Evolutionary conservation across 2,888 invertebrate genomes (phyloP), one percentile per base, ranked within the genome.

Genomic region (Syritta pipiens): DNA sequence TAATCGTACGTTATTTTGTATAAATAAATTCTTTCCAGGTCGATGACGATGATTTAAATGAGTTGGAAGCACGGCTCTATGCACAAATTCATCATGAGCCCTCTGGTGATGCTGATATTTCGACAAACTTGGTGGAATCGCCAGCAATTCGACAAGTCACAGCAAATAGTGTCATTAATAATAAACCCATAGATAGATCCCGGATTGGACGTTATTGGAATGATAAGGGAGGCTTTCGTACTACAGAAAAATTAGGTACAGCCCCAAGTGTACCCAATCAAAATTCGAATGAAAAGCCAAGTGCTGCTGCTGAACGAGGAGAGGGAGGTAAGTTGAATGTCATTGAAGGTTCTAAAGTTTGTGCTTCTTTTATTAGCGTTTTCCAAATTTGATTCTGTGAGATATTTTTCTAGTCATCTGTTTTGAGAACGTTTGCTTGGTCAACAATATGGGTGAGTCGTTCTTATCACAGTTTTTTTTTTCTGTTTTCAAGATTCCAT

Each of bases 61-160:
- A 89, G 48, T 67, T 89, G 62, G 89, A 89, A 69, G 84, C 87
- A 37, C 85, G 85, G 74, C 84, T 89, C 2, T 89, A 89, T 76
- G 85, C 84, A n/a, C 85, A 86, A 67, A 84, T 88, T 55, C 88
- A 88, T 75, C 88, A 89, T 82, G 86, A 85, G 57, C 46, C 82
- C 2, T 59, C 68, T 35, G 77, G 57, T 40, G 65, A 65, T 68
- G 82, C 82, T 46, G 68, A 59, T 22, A 22, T 59, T 28, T 35
- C 67, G 12, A 28, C 49, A n/a, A 28, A 30, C 12, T 57, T 60
- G 10, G 32, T 72, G 30, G 51, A 67, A 51, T 12, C 37, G n/a
- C 51, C 57, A 49, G 51, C 60, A 12, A 32, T 62, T 6, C 82
- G 84, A 3, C 82, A 83, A 55, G 85, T 85, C 0, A 84, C 83